phyloP scores from a whole-genome alignment of 2,113 vertebrate genomes.

The Poeciliopsis retropinna region DNA sequence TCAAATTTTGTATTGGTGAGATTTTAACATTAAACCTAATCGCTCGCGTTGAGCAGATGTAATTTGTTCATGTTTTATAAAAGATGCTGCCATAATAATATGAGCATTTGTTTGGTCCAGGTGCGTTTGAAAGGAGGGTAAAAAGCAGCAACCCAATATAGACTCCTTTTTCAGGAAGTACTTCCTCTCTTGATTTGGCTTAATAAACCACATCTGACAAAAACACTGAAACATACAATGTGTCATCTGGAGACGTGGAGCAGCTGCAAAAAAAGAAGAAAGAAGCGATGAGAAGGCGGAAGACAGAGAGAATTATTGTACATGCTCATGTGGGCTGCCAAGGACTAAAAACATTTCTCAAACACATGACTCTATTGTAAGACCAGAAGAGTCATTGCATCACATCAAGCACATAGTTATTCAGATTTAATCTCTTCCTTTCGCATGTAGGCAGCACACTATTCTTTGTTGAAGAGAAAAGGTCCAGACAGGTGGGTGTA shows the following conservation, averaged over 20 bases:
- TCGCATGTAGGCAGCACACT: neutral
- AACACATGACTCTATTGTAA: slow-evolving; percentile 75
- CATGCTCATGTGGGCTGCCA: slow-evolving; percentile 67
- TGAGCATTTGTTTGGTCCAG: neutral
- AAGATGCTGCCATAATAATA: neutral
- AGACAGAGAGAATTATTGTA: slow-evolving; percentile 79
- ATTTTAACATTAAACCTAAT: too few relatives aligned
- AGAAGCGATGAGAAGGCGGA: slow-evolving; percentile 54
- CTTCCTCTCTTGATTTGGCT: slow-evolving; percentile 33
- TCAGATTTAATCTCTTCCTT: slow-evolving; percentile 24
- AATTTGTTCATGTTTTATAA: neutral
- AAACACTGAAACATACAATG: slow-evolving; percentile 32
- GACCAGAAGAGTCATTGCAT: slow-evolving; percentile 53
- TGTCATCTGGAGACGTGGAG: slow-evolving; percentile 42
- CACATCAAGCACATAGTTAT: slow-evolving; percentile 42
- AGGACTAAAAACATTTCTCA: slow-evolving; percentile 68
- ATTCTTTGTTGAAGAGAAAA: slow-evolving; percentile 10
- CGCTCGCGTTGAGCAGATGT: neutral
- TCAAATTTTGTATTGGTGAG: too few relatives aligned
- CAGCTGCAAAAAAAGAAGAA: slow-evolving; percentile 52
- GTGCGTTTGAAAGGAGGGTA: neutral
- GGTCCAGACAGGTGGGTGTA: slow-evolving; percentile 16
- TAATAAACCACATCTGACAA: slow-evolving; percentile 15
- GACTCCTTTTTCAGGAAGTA: slow-evolving; percentile 37
- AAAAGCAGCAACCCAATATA: neutral